These are phyloP conservation scores for Callaeas wilsoni DNA, from an alignment of 2,113 vertebrate species.

Conservation along the genomic window DNA sequence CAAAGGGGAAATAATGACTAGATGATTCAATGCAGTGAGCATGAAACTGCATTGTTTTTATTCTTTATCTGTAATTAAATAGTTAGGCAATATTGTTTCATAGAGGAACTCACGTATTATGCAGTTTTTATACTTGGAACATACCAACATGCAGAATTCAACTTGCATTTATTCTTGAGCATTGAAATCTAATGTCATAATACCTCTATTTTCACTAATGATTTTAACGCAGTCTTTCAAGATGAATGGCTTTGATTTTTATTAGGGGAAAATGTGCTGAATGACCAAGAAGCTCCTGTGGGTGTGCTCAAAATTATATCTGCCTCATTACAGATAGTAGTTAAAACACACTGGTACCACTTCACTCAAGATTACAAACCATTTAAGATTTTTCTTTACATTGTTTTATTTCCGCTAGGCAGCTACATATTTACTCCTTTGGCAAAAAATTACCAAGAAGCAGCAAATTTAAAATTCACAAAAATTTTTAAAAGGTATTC, in stretches of 20 bases:
- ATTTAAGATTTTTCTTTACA: background rate
- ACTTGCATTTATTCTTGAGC: slow-evolving; percentile 24
- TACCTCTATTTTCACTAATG: background rate
- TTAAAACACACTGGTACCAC: slow-evolving; percentile 20
- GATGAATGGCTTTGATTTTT: slow-evolving; percentile 37
- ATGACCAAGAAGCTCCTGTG: slow-evolving; percentile 27
- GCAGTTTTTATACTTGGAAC: slow-evolving; percentile 41
- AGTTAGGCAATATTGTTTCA: slow-evolving; percentile 63
- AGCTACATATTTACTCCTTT: background rate
- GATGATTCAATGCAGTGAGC: slow-evolving; percentile 76
- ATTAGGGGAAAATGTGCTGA: background rate
- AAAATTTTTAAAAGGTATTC: background rate
- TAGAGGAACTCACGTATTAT: slow-evolving; percentile 31
- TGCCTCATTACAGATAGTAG: background rate
- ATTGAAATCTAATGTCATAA: slow-evolving; percentile 21
- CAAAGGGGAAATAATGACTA: slow-evolving; percentile 76
- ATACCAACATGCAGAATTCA: slow-evolving; percentile 50
- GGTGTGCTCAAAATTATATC: slow-evolving; percentile 23
- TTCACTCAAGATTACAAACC: background rate
- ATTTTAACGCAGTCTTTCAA: slow-evolving; percentile 41
- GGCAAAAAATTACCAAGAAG: background rate
- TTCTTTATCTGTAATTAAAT: slow-evolving; percentile 78
- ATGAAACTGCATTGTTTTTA: slow-evolving; percentile 75
- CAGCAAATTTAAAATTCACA: background rate
- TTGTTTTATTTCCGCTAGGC: background rate